Conservation (phyloP, 2,797 vertebrate species). For the Neosilurus mollespiculum region DNA sequence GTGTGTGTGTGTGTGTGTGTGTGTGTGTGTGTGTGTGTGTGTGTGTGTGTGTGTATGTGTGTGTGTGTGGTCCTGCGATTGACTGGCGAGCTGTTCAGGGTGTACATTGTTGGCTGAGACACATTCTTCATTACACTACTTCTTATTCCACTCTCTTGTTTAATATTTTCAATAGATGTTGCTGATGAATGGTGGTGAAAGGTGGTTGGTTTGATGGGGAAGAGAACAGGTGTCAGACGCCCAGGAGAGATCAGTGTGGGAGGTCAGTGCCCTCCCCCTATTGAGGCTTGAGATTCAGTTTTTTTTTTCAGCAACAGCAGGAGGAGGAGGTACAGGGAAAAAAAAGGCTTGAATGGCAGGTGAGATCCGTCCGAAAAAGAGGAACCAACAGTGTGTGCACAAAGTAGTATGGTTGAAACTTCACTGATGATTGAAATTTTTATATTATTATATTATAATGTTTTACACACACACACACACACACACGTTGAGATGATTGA, state of each 20-base stretch:
- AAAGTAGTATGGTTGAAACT: neutral
- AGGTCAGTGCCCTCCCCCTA: conserved; percentile 18
- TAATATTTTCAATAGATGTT: neutral
- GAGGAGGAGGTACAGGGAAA: conserved; percentile 10
- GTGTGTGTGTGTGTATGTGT: too few species aligned
- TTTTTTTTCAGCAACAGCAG: conserved; percentile 20
- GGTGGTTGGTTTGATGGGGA: neutral
- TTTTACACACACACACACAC: too few species aligned
- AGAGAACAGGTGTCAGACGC: conserved; percentile 41
- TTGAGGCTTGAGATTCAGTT: neutral
- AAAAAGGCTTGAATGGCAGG: conserved; percentile 18
- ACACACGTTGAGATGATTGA: neutral
- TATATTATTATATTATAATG: too few species aligned
- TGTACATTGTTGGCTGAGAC: too few species aligned
- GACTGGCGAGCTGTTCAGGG: too few species aligned
- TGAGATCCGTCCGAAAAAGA: conserved; percentile 35
- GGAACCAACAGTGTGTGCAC: neutral
- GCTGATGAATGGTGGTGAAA: neutral
- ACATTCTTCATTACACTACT: neutral
- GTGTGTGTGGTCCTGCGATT: too few species aligned
- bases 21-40: too few species aligned
- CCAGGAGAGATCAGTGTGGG: conserved; percentile 5
- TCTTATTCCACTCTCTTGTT: neutral
- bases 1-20: too few species aligned
- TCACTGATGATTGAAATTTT: neutral